These are phyloP conservation scores for Alectoris magna DNA, from an alignment of 2,797 vertebrate species.

Conservation along the genomic window DNA sequence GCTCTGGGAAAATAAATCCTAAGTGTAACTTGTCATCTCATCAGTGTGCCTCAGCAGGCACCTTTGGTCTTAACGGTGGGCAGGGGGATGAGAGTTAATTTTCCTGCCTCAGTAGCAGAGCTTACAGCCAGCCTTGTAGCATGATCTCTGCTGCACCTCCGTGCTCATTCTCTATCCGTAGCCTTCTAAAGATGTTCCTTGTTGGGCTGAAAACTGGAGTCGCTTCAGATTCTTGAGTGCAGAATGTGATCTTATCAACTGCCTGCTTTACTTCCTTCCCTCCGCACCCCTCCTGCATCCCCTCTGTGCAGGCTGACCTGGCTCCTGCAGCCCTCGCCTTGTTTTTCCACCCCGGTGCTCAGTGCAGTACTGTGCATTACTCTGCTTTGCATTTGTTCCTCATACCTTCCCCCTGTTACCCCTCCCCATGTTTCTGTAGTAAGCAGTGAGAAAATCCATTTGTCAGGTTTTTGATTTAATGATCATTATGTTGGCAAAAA, in stretches of 20 bases:
- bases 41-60: neutral
- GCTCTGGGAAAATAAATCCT: neutral
- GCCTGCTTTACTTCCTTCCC: constrained; percentile 9
- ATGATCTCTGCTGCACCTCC: neutral
- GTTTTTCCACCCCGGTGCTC: neutral
- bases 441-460: neutral
- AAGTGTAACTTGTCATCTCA: fast-evolving
- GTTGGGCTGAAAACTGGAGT: neutral
- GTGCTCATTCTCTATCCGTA: fast-evolving
- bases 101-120: neutral
- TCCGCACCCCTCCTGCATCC: neutral
- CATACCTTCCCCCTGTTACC: fast-evolving
- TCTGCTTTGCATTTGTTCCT: neutral
- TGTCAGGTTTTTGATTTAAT: neutral
- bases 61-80: neutral
- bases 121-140: neutral
- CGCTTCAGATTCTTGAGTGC: neutral
- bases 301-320: neutral
- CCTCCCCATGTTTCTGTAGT: fast-evolving
- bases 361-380: neutral
- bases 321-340: neutral
- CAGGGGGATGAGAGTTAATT: neutral
- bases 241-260: neutral
- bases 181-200: neutral
- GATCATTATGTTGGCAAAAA: neutral